phyloP scores from a whole-genome alignment of 2,888 invertebrate species.

The Lepidonotus clava region DNA sequence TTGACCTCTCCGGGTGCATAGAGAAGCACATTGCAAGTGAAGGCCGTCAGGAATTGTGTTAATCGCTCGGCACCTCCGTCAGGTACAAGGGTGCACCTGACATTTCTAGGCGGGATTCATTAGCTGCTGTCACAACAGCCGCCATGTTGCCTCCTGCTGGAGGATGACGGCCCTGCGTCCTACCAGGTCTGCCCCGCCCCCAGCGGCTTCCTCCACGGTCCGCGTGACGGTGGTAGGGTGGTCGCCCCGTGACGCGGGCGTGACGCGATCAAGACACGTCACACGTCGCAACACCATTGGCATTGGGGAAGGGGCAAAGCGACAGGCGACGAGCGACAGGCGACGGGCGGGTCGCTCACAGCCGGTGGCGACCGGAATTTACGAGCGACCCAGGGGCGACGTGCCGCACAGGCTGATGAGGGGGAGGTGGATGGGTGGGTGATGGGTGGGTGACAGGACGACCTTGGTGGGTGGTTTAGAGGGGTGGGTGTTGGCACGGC shows the following conservation, averaged over 20 bases:
- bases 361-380: not conserved
- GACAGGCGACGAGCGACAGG: not conserved
- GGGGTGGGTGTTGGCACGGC: not conserved
- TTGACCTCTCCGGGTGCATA: no score
- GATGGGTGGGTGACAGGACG: not conserved
- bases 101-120: not conserved
- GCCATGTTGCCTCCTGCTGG: not conserved
- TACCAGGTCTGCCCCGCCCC: not conserved
- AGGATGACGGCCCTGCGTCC: not conserved
- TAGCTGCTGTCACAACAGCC: not conserved
- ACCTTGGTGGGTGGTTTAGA: not conserved
- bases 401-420: no score
- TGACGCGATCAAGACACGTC: constrained; percentile 22
- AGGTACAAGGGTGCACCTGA: constrained; percentile 8
- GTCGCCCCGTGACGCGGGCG: not conserved
- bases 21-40: no score
- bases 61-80: not conserved
- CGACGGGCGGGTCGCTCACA: not conserved
- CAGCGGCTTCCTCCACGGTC: not conserved
- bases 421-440: not conserved
- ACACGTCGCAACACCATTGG: not conserved
- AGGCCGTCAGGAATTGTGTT: not conserved
- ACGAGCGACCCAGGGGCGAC: not conserved
- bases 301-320: not conserved
- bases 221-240: not conserved